Evolutionary conservation across 2,113 vertebrate genomes (phyloP), one percentile per base, ranked within the genome.

Genomic region (Pampusana beccarii): DNA sequence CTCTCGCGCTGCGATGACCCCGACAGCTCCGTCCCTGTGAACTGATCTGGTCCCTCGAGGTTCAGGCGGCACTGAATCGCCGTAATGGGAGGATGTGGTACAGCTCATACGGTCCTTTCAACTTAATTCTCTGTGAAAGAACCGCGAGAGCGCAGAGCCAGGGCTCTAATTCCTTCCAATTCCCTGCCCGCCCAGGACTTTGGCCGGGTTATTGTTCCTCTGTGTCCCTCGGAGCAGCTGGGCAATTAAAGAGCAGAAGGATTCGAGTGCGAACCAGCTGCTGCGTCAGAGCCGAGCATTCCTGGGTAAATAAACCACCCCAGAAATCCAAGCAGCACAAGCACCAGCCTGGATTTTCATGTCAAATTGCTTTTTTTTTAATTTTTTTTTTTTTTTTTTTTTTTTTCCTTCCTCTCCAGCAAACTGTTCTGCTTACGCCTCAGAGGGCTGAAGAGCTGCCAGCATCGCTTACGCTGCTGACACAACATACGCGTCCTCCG

Each of bases 241-340:
- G 86, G 73, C 86, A 56, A 70, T 88, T 85, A 84, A 77, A 88
- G 82, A 96, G 75, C 58, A 91, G 95, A 50, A 86, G 69, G 78
- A n/a, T 83, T 88, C 24, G 21, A 13, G 44, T 25, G 56, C 58
- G 86, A 95, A 38, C 38, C 96, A 94, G 95, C 65, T 93, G 93
- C 94, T 91, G 93, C 91, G 4, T 18, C 62, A 40, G 80, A 72
- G 86, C 80, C 57, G 86, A 93, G 90, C 57, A 6, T 92, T 92
- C 67, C 86, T 44, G 86, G 86, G 75, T 80, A 50, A 86, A 84
- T 79, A 88, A 88, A 81, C 62, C 10, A 51, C 54, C 88, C 94
- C 72, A 40, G 77, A 79, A 93, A 94, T 40, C 60, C 77, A 91
- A 87, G 88, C 23, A 78, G 90, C 64, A 44, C 18, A 16, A 80